These are phyloP conservation scores for Corythaixoides concolor DNA, from an alignment of 2,113 vertebrate genomes.

Conservation along the genomic window DNA sequence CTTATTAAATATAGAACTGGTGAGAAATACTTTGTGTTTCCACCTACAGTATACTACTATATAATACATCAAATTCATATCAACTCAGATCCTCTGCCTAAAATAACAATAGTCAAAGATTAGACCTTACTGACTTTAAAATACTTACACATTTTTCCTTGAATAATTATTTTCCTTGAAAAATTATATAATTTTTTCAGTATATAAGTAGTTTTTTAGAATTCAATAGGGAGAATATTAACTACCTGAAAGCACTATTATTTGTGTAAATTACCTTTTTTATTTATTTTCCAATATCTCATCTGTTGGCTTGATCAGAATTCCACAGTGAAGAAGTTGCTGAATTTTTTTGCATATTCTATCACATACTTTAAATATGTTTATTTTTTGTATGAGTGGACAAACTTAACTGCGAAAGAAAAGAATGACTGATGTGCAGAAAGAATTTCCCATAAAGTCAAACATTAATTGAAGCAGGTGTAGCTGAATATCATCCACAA, in stretches of 20 bases:
- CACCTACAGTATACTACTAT: not conserved
- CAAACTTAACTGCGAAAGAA: not conserved
- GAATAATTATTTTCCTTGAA: too few relatives aligned
- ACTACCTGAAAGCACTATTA: not conserved
- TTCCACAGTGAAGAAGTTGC: not conserved
- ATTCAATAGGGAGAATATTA: not conserved
- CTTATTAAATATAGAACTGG: not conserved
- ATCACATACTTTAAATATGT: not conserved
- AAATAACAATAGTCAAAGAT: not conserved
- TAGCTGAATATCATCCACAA: not conserved
- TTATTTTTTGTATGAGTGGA: not conserved
- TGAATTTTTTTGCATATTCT: not conserved
- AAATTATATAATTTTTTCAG: not conserved
- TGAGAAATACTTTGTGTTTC: not conserved
- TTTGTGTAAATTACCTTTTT: not conserved
- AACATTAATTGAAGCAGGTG: not conserved
- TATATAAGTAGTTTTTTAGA: not conserved
- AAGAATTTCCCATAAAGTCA: not conserved
- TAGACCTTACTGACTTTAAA: not conserved
- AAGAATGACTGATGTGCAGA: not conserved
- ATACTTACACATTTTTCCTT: not conserved
- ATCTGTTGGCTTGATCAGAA: not conserved
- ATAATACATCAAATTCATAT: not conserved
- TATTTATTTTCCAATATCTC: not conserved
- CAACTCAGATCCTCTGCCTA: not conserved